A percentile compares a stretch with the other conserved stretches of the same genome.
Evolutionary conservation across 2,888 invertebrate genomes (phyloP).

Genomic region (Zygaena filipendulae): DNA sequence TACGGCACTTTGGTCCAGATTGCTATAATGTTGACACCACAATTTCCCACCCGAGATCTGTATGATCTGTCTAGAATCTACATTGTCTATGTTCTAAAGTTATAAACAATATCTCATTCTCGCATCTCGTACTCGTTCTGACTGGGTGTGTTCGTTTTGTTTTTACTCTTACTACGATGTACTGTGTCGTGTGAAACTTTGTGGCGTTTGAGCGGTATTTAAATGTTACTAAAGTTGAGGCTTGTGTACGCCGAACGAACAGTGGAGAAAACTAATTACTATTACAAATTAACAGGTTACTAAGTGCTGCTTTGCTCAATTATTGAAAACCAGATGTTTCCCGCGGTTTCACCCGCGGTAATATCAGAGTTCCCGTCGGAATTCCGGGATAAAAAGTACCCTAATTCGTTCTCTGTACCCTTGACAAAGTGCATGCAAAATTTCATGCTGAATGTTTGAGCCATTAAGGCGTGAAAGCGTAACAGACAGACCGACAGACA

Average conservation of each 20-base stretch:
- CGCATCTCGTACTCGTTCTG: not conserved
- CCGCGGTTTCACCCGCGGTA: too few species aligned
- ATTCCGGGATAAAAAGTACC: too few species aligned
- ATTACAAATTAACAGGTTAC: too few species aligned
- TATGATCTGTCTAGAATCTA: not conserved
- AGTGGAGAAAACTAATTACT: conserved; percentile 32
- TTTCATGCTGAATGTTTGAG: too few species aligned
- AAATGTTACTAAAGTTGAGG: conserved; percentile 44
- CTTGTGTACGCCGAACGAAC: conserved; percentile 38
- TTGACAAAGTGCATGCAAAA: too few species aligned
- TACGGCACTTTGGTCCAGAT: not conserved
- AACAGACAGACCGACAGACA: too few species aligned
- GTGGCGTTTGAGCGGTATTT: conserved; percentile 24
- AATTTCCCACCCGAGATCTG: not conserved
- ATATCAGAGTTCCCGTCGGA: too few species aligned
- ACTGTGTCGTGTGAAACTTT: conserved; percentile 4
- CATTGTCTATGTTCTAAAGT: too few species aligned
- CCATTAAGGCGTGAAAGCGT: too few species aligned
- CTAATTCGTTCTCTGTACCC: too few species aligned
- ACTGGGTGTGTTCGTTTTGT: conserved; percentile 1
- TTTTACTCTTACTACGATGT: conserved; percentile 18
- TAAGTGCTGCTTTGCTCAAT: too few species aligned
- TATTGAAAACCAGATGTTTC: too few species aligned
- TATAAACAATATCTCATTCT: not conserved
- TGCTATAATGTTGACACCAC: not conserved